These are phyloP conservation scores for Psittacus erithacus DNA, from an alignment of 2,113 vertebrate species.

Conservation along the genomic window DNA sequence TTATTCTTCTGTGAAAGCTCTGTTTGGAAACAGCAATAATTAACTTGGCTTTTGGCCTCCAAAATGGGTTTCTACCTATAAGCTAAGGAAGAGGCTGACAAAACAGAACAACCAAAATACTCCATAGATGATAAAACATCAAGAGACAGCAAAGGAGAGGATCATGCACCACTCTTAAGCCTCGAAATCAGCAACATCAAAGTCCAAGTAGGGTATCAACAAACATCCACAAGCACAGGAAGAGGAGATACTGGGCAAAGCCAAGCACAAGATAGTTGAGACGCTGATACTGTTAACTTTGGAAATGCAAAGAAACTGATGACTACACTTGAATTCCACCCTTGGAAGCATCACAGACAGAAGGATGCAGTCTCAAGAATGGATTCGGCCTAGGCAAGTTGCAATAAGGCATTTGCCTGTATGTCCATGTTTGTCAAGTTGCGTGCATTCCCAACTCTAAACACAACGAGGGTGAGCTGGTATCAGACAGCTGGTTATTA, in stretches of 20 bases:
- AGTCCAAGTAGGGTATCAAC: background rate
- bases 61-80: background rate
- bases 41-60: background rate
- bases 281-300: background rate
- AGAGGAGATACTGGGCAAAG: background rate
- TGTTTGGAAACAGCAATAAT: background rate
- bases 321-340: background rate
- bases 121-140: slow-evolving; percentile 47
- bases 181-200: background rate
- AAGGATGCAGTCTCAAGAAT: background rate
- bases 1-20: background rate
- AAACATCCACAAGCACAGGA: slow-evolving; percentile 38
- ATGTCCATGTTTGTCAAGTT: fast-evolving
- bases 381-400: background rate
- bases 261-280: background rate
- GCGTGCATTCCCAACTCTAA: background rate
- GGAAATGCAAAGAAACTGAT: background rate
- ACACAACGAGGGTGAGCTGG: background rate
- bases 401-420: background rate
- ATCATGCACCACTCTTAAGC: background rate
- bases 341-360: background rate
- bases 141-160: slow-evolving; percentile 11
- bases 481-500: background rate
- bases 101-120: background rate
- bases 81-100: slow-evolving; percentile 41